Base-by-base conservation (phyloP, 2,113 vertebrate genomes). In the Misgurnus anguillicaudatus region DNA sequence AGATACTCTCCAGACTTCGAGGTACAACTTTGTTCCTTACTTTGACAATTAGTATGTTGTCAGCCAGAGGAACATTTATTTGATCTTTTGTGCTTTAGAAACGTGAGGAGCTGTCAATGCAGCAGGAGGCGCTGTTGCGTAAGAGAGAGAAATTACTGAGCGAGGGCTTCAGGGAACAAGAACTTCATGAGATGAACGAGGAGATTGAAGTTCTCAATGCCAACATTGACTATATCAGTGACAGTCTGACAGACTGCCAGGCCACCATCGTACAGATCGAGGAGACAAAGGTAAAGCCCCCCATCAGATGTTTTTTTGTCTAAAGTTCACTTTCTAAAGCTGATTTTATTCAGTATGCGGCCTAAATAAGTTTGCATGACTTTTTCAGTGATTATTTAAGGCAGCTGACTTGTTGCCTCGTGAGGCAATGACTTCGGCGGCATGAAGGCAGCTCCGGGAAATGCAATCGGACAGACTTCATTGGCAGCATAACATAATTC, bases 191-290 rank as follows among this genome's bases (percentile, higher is more conserved):
- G 89, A 90, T 98, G 82, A 95, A 94, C 0, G 97, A 99, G 86
- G 97, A 99, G 86, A 94, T 98, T 0, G 97, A 99, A 82, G 96
- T 94, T 81, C 91, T 99, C 85, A 95, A 95, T 0, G 97, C 97
- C 89, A 99, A 99, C 85, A 94, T 99, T 0, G 97, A 99, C 89
- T 99, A 99, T 83, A 97, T 99, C 89, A 98, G 95, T 0, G 97
- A 99, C 87, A 96, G 96, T 86, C 94, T 99, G 84, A 94, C 94
- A 0, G 97, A 99, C 89, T 98, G 97, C 89, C 97, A 99, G 89
- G 97, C 96, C 84, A 98, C 95, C 80, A 98, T 99, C 39, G 93
- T 99, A 83, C 97, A 99, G 90, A 96, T 99, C 47, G 97, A 98
- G 82, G 97, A 99, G 89, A 96, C 95, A 82, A 99, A 99, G 95